Base-by-base conservation (phyloP, 2,888 invertebrate genomes). In the Cantharis rufa region DNA sequence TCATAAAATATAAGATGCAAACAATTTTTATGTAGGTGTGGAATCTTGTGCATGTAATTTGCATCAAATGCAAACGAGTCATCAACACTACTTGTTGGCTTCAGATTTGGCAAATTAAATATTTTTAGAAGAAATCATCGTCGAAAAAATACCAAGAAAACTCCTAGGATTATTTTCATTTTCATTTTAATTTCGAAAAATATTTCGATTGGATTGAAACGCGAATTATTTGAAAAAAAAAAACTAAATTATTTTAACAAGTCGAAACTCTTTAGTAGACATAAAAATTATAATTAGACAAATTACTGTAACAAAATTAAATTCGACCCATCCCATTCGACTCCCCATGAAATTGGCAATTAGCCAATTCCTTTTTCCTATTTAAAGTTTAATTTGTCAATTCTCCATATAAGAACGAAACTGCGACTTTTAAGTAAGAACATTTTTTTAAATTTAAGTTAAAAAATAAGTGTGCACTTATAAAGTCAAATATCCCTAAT, bases 401-500 rank as follows among this genome's bases (percentile, higher is more conserved):
- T 48, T 48, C 48, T n/a, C 48, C 48, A 48, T 48, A 48, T n/a
- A 48, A 48, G 48, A 48, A 48, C 48, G n/a, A 48, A 48, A n/a
- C n/a, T n/a, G n/a, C n/a, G n/a, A 48, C 48, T 48, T 48, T 48
- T n/a, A n/a, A 48, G 48, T 7, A 48, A n/a, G n/a, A 48, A 48
- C 7, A 13, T 48, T 48, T 48, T 48, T 48, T 48, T 48, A 48
- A 48, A 18, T 63, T 63, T 63, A 13, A 63, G 11, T 63, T 18
- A 63, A 64, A 64, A 18, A 64, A 64, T 21, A 21, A 66, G 11
- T 18, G 16, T 69, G 15, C 15, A 69, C 69, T 21, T 69, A 69
- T 69, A 28, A 69, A 69, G 15, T 24, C 27, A 69, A 69, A 28
- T 15, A 69, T 27, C 21, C 15, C 27, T 70, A 64, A 76, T 72